Evolutionary conservation across 2,113 vertebrate genomes (phyloP).

Genomic region (Cryptomyrus ogoouensis): DNA sequence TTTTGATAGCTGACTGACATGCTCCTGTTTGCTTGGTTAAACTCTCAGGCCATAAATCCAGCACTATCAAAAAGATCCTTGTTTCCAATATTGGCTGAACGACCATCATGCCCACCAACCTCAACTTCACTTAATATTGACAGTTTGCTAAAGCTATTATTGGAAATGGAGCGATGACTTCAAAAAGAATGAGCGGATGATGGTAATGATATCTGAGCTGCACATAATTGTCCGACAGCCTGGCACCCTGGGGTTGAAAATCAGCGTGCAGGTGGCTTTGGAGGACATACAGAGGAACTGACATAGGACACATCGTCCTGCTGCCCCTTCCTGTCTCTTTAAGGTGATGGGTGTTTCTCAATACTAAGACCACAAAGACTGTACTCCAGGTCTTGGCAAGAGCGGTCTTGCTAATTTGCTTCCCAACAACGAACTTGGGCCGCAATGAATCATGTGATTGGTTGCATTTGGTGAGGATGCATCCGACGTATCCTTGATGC

Average conservation of each 20-base stretch:
- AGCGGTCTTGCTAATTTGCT: not conserved
- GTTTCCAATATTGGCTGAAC: not conserved
- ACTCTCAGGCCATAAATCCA: not conserved
- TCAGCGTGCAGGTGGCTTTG: not conserved
- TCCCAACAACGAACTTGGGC: not conserved
- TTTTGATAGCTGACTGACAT: not conserved
- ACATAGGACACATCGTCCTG: not conserved
- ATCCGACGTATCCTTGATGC: too few species aligned
- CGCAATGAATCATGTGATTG: not conserved
- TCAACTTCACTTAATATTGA: not conserved
- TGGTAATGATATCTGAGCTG: not conserved
- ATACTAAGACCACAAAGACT: not conserved
- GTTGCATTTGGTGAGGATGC: not conserved
- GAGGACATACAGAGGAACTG: not conserved
- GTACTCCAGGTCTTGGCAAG: not conserved
- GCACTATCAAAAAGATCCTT: not conserved
- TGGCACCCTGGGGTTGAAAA: not conserved
- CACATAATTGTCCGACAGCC: not conserved
- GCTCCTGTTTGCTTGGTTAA: not conserved
- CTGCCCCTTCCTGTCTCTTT: not conserved
- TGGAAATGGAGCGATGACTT: not conserved
- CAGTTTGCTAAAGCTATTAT: not conserved
- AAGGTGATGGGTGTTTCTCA: not conserved
- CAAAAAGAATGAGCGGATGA: not conserved
- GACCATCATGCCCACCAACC: not conserved